A percentile compares a stretch with the other conserved stretches of the same genome.
phyloP scores from a whole-genome alignment of 2,888 invertebrate species.

The Linnaemya vulpina region DNA sequence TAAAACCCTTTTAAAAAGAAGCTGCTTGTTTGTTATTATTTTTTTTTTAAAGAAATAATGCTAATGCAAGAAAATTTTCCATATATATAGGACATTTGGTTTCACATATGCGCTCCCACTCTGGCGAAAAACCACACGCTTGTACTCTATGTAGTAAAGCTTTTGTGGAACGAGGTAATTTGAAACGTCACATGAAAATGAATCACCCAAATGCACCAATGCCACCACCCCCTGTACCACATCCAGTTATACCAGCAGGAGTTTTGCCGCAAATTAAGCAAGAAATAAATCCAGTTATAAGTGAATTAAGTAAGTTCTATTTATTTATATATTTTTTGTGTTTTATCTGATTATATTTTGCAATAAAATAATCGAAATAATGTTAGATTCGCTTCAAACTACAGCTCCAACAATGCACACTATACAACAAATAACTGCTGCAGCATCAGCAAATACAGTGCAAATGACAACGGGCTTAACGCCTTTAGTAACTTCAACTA shows the following conservation, averaged over 20 bases:
- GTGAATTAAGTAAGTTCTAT: slow-evolving; percentile 76
- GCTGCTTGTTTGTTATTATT: too few species aligned
- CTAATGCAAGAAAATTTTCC: neutral
- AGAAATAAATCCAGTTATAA: slow-evolving; percentile 82
- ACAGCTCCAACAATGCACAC: slow-evolving; percentile 82
- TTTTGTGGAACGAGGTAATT: slow-evolving; percentile 92
- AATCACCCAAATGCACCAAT: slow-evolving; percentile 85
- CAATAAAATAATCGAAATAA: neutral
- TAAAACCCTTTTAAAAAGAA: too few species aligned
- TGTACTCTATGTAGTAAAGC: slow-evolving; percentile 90
- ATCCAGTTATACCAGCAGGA: slow-evolving; percentile 82
- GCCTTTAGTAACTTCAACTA: slow-evolving; percentile 81
- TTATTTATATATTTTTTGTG: neutral
- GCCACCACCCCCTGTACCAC: slow-evolving; percentile 82
- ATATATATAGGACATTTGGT: slow-evolving; percentile 86
- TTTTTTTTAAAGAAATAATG: neutral
- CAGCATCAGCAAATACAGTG: slow-evolving; percentile 78
- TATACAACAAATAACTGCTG: slow-evolving; percentile 82
- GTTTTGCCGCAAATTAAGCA: slow-evolving; percentile 82
- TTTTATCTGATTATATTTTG: neutral
- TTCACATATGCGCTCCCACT: slow-evolving; percentile 91
- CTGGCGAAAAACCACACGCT: slow-evolving; percentile 85
- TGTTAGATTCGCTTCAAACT: slow-evolving; percentile 79
- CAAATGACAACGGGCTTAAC: slow-evolving; percentile 80
- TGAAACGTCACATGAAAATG: slow-evolving; percentile 89